Percentiles rank a stretch among this genome's conserved stretches.
Conservation (phyloP, 2,113 vertebrate species). For the Phrynocephalus versicolor region DNA sequence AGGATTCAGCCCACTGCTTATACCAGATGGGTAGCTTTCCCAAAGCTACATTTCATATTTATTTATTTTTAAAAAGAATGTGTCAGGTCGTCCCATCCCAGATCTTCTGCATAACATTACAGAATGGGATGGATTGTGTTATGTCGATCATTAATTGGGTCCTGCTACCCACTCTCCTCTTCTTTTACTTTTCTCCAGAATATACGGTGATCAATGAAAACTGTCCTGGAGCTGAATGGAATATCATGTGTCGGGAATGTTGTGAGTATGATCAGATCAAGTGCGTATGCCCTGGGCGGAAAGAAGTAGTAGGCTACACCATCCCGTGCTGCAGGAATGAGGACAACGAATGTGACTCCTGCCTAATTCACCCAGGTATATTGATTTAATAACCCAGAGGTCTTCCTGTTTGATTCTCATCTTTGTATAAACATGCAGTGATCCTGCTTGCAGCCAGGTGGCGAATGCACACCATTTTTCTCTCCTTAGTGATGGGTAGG, state of each 20-base stretch:
- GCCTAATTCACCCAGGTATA: conserved; percentile 94
- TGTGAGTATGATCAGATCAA: conserved; percentile 94
- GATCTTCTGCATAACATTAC: neutral
- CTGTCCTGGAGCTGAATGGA: conserved; percentile 96
- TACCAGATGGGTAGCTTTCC: neutral
- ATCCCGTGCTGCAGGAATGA: conserved; percentile 97
- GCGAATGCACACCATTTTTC: neutral
- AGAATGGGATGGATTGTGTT: neutral
- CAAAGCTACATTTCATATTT: neutral
- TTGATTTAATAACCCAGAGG: neutral
- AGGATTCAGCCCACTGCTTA: neutral
- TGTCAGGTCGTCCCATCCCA: neutral
- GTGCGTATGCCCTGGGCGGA: conserved; percentile 89
- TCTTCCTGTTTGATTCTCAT: accelerated
- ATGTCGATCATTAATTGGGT: neutral
- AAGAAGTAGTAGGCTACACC: conserved; percentile 90
- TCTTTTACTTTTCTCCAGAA: conserved; percentile 71
- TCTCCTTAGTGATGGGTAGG: neutral
- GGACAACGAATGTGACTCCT: conserved; percentile 93
- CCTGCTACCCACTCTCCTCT: neutral
- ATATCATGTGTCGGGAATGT: conserved; percentile 93
- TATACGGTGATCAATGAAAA: conserved; percentile 90
- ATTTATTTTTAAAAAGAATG: neutral
- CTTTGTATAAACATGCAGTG: neutral
- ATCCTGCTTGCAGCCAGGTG: neutral